Evolutionary conservation across 2,888 invertebrate genomes (phyloP).

Genomic region (Caenorhabditis sp.): DNA sequence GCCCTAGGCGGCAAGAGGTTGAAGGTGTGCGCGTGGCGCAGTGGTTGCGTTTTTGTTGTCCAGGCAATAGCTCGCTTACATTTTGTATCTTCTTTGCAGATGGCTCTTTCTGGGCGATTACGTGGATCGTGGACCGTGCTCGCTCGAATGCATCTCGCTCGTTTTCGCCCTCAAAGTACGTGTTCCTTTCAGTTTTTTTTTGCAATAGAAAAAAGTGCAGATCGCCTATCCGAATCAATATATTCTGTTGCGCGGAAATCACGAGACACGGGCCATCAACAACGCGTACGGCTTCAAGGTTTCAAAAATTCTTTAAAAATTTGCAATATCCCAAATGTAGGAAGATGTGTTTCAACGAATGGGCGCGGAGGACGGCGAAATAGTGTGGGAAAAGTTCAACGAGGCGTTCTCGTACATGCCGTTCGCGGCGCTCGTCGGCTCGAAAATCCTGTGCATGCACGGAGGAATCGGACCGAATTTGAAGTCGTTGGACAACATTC

Average conservation of each 20-base stretch:
- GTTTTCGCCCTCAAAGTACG: conserved; percentile 49
- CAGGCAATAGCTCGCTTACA: no score
- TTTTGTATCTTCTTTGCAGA: conserved; percentile 15
- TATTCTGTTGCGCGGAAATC: conserved; percentile 59
- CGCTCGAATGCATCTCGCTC: conserved; percentile 55
- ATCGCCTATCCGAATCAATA: conserved; percentile 35
- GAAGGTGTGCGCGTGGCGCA: no score
- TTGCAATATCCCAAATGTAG: background rate
- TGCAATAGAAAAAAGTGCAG: background rate
- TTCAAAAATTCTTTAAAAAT: background rate
- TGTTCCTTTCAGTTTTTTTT: no score
- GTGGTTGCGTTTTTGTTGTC: no score
- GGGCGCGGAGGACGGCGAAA: conserved; percentile 27
- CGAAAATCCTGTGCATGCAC: conserved; percentile 59
- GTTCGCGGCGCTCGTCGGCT: conserved; percentile 42
- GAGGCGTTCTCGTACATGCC: conserved; percentile 54
- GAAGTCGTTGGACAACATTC: conserved; percentile 39
- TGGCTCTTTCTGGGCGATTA: conserved; percentile 59
- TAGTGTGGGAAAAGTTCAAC: conserved; percentile 55
- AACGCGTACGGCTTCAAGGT: conserved; percentile 58
- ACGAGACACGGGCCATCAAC: conserved; percentile 60
- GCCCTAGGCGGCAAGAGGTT: no score
- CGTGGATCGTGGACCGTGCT: conserved; percentile 54
- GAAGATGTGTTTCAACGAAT: conserved; percentile 25
- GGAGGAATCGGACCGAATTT: conserved; percentile 50